Evolutionary conservation across 1,140 invertebrate genomes (phyloP), one percentile per base, ranked within the genome.

Genomic region (Leptinotarsa texana): DNA sequence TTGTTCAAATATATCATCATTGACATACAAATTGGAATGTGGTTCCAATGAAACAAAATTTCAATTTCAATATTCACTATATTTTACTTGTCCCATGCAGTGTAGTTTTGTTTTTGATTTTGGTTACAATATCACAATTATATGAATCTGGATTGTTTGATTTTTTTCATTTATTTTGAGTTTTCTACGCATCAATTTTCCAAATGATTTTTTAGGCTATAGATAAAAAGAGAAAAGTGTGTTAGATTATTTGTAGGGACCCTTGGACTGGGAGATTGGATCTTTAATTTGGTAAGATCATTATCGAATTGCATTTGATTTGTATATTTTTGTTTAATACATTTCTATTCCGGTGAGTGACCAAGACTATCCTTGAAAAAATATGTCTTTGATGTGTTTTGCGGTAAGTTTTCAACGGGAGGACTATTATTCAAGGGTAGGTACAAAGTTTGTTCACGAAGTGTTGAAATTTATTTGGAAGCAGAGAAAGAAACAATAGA

Each of bases 161-260:
- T 72, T 62, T 72, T 21, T 63, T 72, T 75, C 63, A 71, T 69
- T 75, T 72, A 65, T 65, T 75, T 73, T 51, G 49, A 65, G 68
- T 71, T 70, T 69, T 69, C 49, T 69, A 48, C 67, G 69, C 69
- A 33, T 33, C 15, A 8, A 67, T 24, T 67, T 22, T 67, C 24
- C 42, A 8, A 24, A 72, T 69, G 69, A 42, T 69, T 76, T 76
- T 76, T 61, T 76, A 76, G 75, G 57, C 63, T 69, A 27, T 76
- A 76, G 72, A 67, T 74, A 69, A 74, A 73, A 76, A 76, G 15
- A 57, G 15, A 18, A 18, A 67, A 67, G 67, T 70, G 42, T 76
- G 75, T 76, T 76, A 76, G 75, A 73, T 76, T 76, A 76, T 76
- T 76, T 76, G 67, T 76, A 76, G 75, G 75, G 69, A 66, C 71